Conservation (phyloP, 2,797 vertebrate genomes). For the Xenopus petersii region DNA sequence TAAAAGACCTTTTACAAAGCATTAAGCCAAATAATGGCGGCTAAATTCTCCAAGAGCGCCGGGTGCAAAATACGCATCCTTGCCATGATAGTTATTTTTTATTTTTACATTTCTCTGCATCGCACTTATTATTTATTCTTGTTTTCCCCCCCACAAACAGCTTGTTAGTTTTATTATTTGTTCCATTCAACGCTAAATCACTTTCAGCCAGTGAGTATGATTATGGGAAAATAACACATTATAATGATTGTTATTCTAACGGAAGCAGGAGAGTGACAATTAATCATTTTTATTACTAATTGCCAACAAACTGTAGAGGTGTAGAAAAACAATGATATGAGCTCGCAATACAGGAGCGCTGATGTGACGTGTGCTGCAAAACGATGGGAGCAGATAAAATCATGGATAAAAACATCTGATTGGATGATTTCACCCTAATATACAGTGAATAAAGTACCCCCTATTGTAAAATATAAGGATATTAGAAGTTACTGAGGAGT, state of each 20-base stretch:
- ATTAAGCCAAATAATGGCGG: slow-evolving; percentile 25
- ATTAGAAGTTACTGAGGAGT: too few species aligned
- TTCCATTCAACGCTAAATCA: slow-evolving; percentile 37
- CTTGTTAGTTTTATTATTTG: slow-evolving; percentile 45
- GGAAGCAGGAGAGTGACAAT: background rate
- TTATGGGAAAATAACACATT: slow-evolving; percentile 14
- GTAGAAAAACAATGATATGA: too few species aligned
- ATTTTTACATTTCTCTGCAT: slow-evolving; percentile 21
- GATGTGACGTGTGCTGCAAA: too few species aligned
- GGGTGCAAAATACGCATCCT: slow-evolving; percentile 42
- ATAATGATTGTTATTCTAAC: slow-evolving; percentile 5
- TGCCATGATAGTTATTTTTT: background rate
- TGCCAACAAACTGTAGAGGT: background rate
- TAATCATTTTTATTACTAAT: slow-evolving; percentile 28
- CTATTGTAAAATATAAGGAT: too few species aligned
- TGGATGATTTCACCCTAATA: too few species aligned
- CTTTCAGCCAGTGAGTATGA: slow-evolving; percentile 8
- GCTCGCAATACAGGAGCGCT: too few species aligned
- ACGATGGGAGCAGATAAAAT: too few species aligned
- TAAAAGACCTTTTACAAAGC: slow-evolving; percentile 53
- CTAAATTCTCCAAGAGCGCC: slow-evolving; percentile 1
- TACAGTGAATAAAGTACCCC: too few species aligned
- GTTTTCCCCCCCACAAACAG: background rate
- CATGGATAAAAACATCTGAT: too few species aligned
- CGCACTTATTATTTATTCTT: slow-evolving; percentile 43